Base-by-base conservation (phyloP, 2,113 vertebrate species). In the Lophius piscatorius region DNA sequence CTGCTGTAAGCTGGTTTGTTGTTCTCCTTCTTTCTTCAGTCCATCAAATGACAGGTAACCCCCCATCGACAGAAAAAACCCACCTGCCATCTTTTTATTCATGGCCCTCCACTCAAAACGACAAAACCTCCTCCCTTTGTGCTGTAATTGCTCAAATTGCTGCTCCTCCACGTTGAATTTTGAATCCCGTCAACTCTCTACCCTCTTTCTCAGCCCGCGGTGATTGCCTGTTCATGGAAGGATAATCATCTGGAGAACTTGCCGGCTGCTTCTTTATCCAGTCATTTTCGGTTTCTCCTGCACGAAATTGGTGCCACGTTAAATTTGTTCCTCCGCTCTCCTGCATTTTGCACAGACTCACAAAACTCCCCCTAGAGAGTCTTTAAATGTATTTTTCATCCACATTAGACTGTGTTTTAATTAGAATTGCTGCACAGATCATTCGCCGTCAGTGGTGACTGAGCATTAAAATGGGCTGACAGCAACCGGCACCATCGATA, bases 321-420 rank as follows among this genome's bases (percentile, higher is more conserved):
- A 22, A 22, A 67, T 35, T 20, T 47, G 4, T 16, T 21, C 45
- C 18, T 2, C n/a, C 7, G 7, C 17, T 38, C 9, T 54, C 21
- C 24, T 41, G 13, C 48, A 67, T 59, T 67, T 47, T 49, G 56
- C 49, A 44, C n/a, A n/a, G 44, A 48, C 45, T 26, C 5, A 5
- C 10, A 40, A 42, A 23, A 39, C 31, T 9, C 11, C 70, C 64
- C 42, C 45, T 1, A 0, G 64, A 41, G 31, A 36, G 4, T 1
- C 3, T 56, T 57, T 58, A 22, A 64, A 40, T 16, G 49, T 29
- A 18, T 58, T 64, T 47, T 76, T 41, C 61, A 23, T 26, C 38
- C 65, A 65, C 20, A 52, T 83, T 51, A 64, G 29, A 29, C 66
- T 51, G 11, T 42, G 33, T 66, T 60, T 66, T 74, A 59, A 77